These are phyloP conservation scores for Gambusia yucatana DNA, from an alignment of 2,797 vertebrate species.

Conservation along the genomic window DNA sequence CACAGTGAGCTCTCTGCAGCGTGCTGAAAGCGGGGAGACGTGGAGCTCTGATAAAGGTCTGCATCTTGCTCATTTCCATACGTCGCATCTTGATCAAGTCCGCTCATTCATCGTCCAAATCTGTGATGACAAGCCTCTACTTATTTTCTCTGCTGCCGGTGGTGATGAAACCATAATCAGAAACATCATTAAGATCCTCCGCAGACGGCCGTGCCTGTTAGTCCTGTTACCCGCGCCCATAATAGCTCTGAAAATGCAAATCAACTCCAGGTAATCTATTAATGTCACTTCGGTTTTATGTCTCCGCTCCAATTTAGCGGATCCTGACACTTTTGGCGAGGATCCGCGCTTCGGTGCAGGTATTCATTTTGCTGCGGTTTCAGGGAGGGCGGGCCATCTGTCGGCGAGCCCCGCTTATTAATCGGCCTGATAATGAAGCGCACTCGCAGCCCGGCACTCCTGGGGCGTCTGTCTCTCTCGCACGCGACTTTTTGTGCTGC, in stretches of 20 bases:
- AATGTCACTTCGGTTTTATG: conserved; percentile 83
- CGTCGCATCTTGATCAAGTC: conserved; percentile 71
- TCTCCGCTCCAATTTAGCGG: conserved; percentile 80
- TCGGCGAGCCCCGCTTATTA: conserved; percentile 75
- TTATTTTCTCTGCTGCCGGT: conserved; percentile 76
- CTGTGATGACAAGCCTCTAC: conserved; percentile 74
- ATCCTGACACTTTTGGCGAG: conserved; percentile 78
- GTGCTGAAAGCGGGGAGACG: conserved; percentile 25
- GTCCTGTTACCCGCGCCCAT: conserved; percentile 69
- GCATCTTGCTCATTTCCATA: conserved; percentile 72
- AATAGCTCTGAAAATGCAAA: conserved; percentile 83
- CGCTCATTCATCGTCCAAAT: conserved; percentile 76
- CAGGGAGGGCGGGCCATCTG: conserved; percentile 79
- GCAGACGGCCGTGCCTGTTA: conserved; percentile 68
- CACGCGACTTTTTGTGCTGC: conserved; percentile 35
- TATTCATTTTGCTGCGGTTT: conserved; percentile 74
- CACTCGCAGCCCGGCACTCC: conserved; percentile 58
- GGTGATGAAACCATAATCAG: conserved; percentile 78
- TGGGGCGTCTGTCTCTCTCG: conserved; percentile 38
- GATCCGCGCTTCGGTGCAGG: conserved; percentile 56
- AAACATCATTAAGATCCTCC: conserved; percentile 79
- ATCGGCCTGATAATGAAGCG: conserved; percentile 81
- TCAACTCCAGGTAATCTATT: conserved; percentile 84
- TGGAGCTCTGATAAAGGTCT: conserved; percentile 54
- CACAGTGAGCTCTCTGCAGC: conserved; percentile 25